Percentiles rank a stretch among this genome's conserved stretches.
These are phyloP conservation scores for Nasua narica DNA, from an alignment of 2,797 vertebrate genomes.

Conservation along the genomic window DNA sequence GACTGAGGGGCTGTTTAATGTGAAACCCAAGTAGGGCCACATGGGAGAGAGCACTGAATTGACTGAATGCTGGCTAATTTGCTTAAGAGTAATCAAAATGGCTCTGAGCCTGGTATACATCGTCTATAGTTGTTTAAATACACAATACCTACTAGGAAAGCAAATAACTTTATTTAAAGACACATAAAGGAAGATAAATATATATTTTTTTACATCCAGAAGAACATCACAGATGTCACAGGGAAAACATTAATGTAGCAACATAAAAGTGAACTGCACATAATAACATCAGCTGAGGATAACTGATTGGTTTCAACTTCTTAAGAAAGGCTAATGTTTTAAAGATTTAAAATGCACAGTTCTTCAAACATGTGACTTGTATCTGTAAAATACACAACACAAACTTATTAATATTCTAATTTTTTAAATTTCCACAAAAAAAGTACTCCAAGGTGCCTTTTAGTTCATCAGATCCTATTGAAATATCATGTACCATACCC, in stretches of 20 bases:
- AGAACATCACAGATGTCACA: not conserved
- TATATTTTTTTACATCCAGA: not conserved
- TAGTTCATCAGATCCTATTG: constrained; percentile 20
- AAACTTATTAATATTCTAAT: constrained; percentile 41
- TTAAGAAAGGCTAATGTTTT: constrained; percentile 26
- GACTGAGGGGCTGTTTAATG: constrained; percentile 35
- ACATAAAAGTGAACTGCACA: constrained; percentile 43
- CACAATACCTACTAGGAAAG: constrained; percentile 24
- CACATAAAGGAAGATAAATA: constrained; percentile 23
- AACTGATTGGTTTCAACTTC: constrained; percentile 40
- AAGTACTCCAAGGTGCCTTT: not conserved
- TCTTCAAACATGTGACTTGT: constrained; percentile 31
- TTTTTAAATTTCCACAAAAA: not conserved
- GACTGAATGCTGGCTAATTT: constrained; percentile 49
- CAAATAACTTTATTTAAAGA: constrained; percentile 34
- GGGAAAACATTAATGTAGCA: constrained; percentile 45
- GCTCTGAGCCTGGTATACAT: constrained; percentile 27
- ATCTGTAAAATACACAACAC: constrained; percentile 14
- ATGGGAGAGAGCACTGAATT: constrained; percentile 34
- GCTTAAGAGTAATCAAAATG: constrained; percentile 55
- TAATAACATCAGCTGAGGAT: constrained; percentile 40
- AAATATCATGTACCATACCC: constrained; percentile 38
- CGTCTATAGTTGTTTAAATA: constrained; percentile 36
- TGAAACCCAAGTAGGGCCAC: constrained; percentile 20
- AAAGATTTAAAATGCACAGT: constrained; percentile 19